These are phyloP conservation scores for Lerista edwardsae DNA, from an alignment of 2,797 vertebrate species.

Conservation along the genomic window DNA sequence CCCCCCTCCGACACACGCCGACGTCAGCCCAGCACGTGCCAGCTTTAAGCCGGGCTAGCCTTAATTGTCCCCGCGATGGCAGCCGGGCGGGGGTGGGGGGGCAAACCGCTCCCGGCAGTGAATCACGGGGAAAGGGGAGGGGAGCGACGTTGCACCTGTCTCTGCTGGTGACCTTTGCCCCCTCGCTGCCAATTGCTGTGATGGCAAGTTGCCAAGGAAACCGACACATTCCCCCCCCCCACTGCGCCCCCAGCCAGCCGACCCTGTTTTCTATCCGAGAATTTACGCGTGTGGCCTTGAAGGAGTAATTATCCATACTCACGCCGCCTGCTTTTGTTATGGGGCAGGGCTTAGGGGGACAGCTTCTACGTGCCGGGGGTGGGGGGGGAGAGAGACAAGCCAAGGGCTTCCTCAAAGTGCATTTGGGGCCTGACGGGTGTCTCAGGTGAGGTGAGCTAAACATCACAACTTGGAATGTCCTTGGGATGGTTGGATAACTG, in stretches of 20 bases:
- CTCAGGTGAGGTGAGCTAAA: too few relatives aligned
- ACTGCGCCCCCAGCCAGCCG: too few relatives aligned
- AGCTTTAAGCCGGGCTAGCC: conserved; percentile 8
- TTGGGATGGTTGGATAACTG: too few relatives aligned
- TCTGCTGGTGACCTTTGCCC: conserved; percentile 16
- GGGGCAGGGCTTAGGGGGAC: not conserved
- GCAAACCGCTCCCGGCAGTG: not conserved
- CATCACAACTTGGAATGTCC: too few relatives aligned
- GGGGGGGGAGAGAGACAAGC: too few relatives aligned
- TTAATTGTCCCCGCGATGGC: conserved; percentile 1
- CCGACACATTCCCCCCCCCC: not conserved
- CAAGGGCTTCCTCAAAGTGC: too few relatives aligned
- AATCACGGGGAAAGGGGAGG: conserved; percentile 11
- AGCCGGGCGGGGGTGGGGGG: not conserved
- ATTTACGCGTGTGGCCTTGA: not conserved
- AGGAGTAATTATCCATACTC: conserved; percentile 19
- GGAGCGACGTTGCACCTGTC: conserved; percentile 22
- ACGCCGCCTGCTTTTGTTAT: conserved; percentile 10
- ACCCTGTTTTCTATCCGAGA: conserved; percentile 6
- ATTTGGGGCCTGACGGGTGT: too few relatives aligned
- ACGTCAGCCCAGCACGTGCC: not conserved
- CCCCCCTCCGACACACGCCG: fast-evolving
- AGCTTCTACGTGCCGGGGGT: not conserved
- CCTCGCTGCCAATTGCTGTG: conserved; percentile 19
- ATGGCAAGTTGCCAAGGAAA: conserved; percentile 39